Evolutionary conservation across 2,797 vertebrate species (phyloP), one percentile per base, ranked within the genome.

Genomic region (Melanogrammus aeglefinus): DNA sequence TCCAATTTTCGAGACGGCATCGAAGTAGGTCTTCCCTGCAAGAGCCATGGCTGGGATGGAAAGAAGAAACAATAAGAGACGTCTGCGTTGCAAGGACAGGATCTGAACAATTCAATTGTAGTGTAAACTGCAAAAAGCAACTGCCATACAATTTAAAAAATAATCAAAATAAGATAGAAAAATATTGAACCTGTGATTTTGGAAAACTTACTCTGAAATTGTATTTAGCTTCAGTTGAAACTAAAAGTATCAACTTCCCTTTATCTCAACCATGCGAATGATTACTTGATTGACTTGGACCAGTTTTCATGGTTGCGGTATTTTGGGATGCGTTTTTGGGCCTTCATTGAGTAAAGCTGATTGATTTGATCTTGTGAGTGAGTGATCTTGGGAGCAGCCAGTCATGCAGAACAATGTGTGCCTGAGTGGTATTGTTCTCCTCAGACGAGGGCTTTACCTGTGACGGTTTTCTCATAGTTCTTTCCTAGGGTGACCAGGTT

Each of bases 401-500:
- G 63, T 27, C 63, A 63, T 63, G 47, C 21, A 63, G 57, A 9
- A 10, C 57, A 6, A 24, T 5, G 63, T 18, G 6, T 12, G 35
- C 39, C 8, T 72, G 8, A 27, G 24, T 6, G 29, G 13, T 27
- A 29, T 29, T 27, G 66, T 35, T 21, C 29, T 36, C 35, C 24
- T 2, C 35, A 73, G 29, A 8, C 33, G 6, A 33, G 5, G 29
- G 4, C 33, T 33, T 73, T 75, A 99, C 98, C 97, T 89, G 94
- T 92, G 78, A 99, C 97, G 21, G 97, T 95, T 89, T 98, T 99
- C 91, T 99, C 98, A 29, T 99, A 99, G 93, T 90, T 99, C 92
- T 97, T 99, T 70, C 98, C 97, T n/a, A 99, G 94, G 90, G 96
- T 98, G 88, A 99, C 96, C 89, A 99, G 95, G 90, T 97, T 99